Evolutionary conservation across 2,888 invertebrate genomes (phyloP).

Genomic region (Chouioia cunea): DNA sequence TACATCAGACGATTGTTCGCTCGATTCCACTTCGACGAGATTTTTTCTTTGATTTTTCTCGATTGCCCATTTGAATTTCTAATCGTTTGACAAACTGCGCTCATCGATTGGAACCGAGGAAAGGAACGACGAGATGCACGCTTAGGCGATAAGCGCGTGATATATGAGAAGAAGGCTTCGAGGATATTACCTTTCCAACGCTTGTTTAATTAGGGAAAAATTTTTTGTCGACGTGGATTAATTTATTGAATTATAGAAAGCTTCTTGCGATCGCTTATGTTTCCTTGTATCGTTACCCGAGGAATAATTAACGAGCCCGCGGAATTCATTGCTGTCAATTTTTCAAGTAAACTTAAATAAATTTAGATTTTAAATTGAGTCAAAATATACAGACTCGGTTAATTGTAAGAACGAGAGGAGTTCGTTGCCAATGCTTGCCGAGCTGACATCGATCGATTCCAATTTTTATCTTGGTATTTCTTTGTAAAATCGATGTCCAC

Average conservation of each 20-base stretch:
- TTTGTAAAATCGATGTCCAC: not conserved
- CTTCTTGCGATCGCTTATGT: no score
- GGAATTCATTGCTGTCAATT: no score
- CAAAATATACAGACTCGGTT: not conserved
- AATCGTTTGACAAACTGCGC: constrained; percentile 26
- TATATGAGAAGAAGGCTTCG: no score
- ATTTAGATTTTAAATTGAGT: no score
- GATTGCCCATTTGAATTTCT: constrained; percentile 41
- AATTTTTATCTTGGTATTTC: constrained; percentile 9
- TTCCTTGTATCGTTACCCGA: no score
- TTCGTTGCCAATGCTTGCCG: not conserved
- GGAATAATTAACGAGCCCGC: no score
- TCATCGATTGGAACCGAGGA: constrained; percentile 14
- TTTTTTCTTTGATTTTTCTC: not conserved
- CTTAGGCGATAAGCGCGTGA: not conserved
- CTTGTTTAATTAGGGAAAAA: not conserved
- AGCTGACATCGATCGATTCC: constrained; percentile 14
- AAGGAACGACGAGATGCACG: constrained; percentile 1
- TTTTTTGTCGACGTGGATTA: not conserved
- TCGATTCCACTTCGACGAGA: not conserved
- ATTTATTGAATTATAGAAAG: no score
- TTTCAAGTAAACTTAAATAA: no score
- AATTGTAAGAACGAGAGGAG: not conserved
- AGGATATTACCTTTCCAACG: no score
- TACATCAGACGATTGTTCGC: not conserved